Base-by-base conservation (phyloP, 2,797 vertebrate species). In the Lutjanus argentimaculatus region DNA sequence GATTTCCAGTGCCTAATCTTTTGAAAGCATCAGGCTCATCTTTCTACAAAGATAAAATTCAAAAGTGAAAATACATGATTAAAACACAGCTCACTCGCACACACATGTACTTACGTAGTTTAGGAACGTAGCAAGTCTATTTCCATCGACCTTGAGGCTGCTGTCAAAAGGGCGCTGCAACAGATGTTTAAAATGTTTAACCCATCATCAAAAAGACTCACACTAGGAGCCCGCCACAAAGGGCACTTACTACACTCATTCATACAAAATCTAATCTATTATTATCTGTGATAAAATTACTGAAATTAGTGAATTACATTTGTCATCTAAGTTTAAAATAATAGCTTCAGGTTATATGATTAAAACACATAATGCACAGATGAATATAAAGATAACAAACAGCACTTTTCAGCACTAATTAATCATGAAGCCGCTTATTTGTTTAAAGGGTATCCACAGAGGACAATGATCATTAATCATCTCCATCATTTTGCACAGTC, bases 1-100 rank as follows among this genome's bases (percentile, higher is more conserved):
- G 99, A 96, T 99, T 99, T 95, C 98, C 99, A 95, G 98, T 99
- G 97, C 99, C 98, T 99, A 99, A 99, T 95, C 95, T 96, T 98
- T 98, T 99, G 98, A 99, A 99, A 96, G 96, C 98, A 97, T 99
- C 98, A 91, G 96, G 97, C 90, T 99, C 98, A 96, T 99, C 95
- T 96, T 96, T 99, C 99, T 99, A 99, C 91, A 93, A 97, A 98
- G 97, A 98, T 97, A 99, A 97, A 95, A 96, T 95, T 96, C 89
- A 89, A 97, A 89, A 97, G 73, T 95, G 91, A 96, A 97, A 94
- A 94, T 76, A 96, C 92, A 93, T 5, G 93, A 91, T 84, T 57
- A 93, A 92, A 82, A 91, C 79, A 6, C 80, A 72, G 72, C 77
- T 78, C 58, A n/a, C 75, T 40, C n/a, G 67, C 71, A 85, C 88